Percentiles rank a stretch among this genome's conserved stretches.
These are phyloP conservation scores for Thinocorus orbignyianus DNA, from an alignment of 2,113 vertebrate species.

Conservation along the genomic window DNA sequence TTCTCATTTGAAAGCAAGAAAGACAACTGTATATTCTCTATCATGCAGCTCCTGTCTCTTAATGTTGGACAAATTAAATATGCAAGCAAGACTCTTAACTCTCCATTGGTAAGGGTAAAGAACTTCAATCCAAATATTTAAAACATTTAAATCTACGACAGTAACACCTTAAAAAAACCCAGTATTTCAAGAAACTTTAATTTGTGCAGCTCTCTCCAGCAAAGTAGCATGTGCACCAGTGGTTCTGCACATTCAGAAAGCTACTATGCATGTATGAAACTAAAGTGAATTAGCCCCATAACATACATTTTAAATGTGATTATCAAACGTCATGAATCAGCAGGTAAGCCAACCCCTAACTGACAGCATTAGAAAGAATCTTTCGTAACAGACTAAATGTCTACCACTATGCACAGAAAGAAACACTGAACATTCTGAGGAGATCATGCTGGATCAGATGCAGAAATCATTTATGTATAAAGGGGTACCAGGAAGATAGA, in stretches of 20 bases:
- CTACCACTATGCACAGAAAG: neutral
- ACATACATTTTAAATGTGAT: neutral
- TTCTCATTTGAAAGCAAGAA: neutral
- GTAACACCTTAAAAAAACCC: neutral
- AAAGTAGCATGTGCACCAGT: neutral
- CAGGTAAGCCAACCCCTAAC: neutral
- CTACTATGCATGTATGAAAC: neutral
- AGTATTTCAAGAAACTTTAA: neutral
- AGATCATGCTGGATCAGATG: neutral
- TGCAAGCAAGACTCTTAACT: neutral
- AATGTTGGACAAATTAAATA: neutral
- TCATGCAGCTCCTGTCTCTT: neutral
- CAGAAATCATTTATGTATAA: neutral
- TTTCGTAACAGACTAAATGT: neutral
- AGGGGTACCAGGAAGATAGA: neutral
- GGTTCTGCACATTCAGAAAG: neutral
- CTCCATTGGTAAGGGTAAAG: neutral
- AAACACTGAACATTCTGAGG: neutral
- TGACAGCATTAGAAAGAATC: neutral
- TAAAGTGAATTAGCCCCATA: neutral
- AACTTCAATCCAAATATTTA: neutral
- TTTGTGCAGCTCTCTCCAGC: neutral
- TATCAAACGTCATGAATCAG: neutral
- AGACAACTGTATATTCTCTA: neutral
- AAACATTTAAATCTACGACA: neutral